Base-by-base conservation (phyloP, 1,140 invertebrate genomes). In the Cephus cinctus region DNA sequence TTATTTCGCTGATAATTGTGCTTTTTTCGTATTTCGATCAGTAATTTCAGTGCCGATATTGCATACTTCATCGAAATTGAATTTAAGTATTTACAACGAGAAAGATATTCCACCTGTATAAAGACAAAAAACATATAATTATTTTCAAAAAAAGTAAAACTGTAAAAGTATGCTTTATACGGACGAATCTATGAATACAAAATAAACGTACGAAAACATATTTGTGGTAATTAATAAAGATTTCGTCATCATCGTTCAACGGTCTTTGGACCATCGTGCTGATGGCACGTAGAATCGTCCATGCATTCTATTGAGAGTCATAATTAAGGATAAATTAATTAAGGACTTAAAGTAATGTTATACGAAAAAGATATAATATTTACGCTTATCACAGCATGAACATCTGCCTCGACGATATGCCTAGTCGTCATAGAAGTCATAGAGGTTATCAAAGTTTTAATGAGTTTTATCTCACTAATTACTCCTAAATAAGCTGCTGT, bases 211-310 rank as follows among this genome's bases (percentile, higher is more conserved):
- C 12, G 12, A 30, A 30, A 9, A 30, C 8, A 30, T 30, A 9
- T 12, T 30, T 30, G 9, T 8, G 12, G 12, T 12, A 30, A 12
- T 30, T 12, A 9, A 8, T 30, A 12, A 12, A 3, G 32, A 14
- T 5, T 9, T 15, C 9, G 9, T 11, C 14, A 36, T 18, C 34
- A 36, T 36, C 3, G 34, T 36, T n/a, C n/a, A n/a, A n/a, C n/a
- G n/a, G 19, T 36, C 34, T 36, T 36, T 36, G 9, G 19, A 36
- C 11, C 19, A 18, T n/a, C 14, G 19, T 36, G 34, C 34, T 36
- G 34, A 12, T 12, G 14, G 14, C 19, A 15, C 9, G 11, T 15
- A 36, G 9, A 18, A 9, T 15, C 8, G 34, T 8, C 19, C 19
- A 18, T 6, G 8, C 15, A 8, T 15, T 12, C 14, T 36, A 15